These are phyloP conservation scores for Branchipolynoe longqiensis DNA, from an alignment of 2,888 invertebrate species.

Conservation along the genomic window DNA sequence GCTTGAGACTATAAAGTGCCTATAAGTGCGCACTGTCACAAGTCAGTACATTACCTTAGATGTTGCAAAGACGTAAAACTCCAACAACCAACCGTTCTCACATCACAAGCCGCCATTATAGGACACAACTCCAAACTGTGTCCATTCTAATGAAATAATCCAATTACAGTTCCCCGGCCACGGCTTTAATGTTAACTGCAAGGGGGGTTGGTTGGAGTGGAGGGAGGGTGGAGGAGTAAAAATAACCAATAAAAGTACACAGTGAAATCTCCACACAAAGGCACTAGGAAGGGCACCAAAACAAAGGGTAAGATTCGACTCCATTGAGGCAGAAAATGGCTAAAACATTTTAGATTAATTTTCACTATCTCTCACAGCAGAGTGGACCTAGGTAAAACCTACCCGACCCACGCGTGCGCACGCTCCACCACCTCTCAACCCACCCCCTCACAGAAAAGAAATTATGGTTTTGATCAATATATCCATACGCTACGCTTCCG, in stretches of 20 bases:
- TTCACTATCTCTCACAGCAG: constrained; percentile 12
- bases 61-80: no score
- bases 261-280: constrained; percentile 8
- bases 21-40: no score
- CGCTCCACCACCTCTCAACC: no score
- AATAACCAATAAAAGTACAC: background rate
- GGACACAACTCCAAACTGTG: no score
- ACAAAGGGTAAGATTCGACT: constrained; percentile 2
- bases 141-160: background rate
- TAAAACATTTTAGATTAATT: constrained; percentile 28
- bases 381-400: constrained; percentile 10
- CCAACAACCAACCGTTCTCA: no score
- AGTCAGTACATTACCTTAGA: no score
- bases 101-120: no score
- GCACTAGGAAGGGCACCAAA: background rate
- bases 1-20: no score
- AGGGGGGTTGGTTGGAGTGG: no score
- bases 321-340: constrained; percentile 30
- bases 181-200: constrained; percentile 1
- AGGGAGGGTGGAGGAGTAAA: no score
- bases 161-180: background rate
- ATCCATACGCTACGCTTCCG: constrained; percentile 41
- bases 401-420: no score
- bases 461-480: constrained; percentile 39
- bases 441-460: no score